Percentiles rank a stretch among this genome's conserved stretches.
phyloP scores from a whole-genome alignment of 1,140 invertebrate genomes.

The Sitobion miscanthi region DNA sequence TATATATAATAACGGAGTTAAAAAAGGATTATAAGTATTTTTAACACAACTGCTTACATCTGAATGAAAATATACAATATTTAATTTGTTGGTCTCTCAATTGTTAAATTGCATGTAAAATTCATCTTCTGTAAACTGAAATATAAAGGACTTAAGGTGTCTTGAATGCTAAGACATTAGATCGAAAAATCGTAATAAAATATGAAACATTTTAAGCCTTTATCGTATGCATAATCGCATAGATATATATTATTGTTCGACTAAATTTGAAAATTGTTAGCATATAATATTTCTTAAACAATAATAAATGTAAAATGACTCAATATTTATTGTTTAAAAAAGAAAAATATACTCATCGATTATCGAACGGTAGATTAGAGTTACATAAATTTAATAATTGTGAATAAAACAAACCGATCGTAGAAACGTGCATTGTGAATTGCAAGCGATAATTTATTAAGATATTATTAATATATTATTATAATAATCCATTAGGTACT shows the following conservation, averaged over 20 bases:
- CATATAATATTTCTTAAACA: not conserved
- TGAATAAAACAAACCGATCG: not conserved
- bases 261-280: not conserved
- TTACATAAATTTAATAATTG: not conserved
- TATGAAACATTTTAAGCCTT: too few relatives aligned
- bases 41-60: too few relatives aligned
- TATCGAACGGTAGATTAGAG: not conserved
- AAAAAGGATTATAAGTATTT: not conserved
- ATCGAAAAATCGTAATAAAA: not conserved
- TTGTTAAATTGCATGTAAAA: not conserved
- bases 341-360: not conserved
- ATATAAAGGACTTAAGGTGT: not conserved
- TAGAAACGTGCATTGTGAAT: not conserved
- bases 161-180: not conserved
- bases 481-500: not conserved
- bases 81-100: not conserved
- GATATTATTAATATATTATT: not conserved
- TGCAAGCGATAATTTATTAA: not conserved
- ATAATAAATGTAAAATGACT: not conserved
- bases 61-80: not conserved
- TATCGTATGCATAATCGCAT: too few relatives aligned
- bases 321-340: slow-evolving; percentile 1
- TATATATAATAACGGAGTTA: not conserved
- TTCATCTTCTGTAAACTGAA: not conserved
- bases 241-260: not conserved